These are phyloP conservation scores for Brachymystax lenok DNA, from an alignment of 2,797 vertebrate genomes.

Conservation along the genomic window DNA sequence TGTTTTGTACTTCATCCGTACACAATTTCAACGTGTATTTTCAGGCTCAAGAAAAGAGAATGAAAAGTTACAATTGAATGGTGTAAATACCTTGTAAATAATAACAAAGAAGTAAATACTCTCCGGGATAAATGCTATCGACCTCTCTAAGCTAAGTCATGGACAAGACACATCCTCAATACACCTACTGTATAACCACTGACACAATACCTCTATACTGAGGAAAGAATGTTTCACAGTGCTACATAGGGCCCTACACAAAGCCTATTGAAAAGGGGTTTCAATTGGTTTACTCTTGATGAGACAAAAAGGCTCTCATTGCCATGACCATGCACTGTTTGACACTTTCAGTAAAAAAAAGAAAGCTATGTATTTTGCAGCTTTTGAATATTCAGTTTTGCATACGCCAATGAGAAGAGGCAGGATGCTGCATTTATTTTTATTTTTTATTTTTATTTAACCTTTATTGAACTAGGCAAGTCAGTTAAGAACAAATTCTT, in stretches of 20 bases:
- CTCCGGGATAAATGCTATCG: not conserved
- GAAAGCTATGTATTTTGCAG: not conserved
- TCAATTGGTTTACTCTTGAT: constrained; percentile 87
- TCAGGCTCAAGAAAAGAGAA: too few relatives aligned
- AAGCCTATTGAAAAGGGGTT: constrained; percentile 76
- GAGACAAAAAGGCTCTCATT: constrained; percentile 84
- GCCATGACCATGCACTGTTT: constrained; percentile 68
- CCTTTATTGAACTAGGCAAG: too few relatives aligned
- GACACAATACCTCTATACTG: not conserved
- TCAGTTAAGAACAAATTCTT: too few relatives aligned
- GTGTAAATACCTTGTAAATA: too few relatives aligned
- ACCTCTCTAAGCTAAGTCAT: not conserved
- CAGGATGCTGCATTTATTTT: not conserved
- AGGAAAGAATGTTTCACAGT: constrained; percentile 4
- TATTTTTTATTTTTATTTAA: too few relatives aligned
- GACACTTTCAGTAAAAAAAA: constrained; percentile 78
- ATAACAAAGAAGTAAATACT: not conserved
- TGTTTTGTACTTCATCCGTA: not conserved
- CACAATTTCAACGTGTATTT: too few relatives aligned
- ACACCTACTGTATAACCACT: not conserved
- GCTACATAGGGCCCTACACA: not conserved
- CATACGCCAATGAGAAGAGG: not conserved
- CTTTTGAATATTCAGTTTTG: not conserved
- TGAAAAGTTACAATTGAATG: too few relatives aligned
- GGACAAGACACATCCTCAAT: not conserved